A percentile compares a stretch with the other conserved stretches of the same genome.
Evolutionary conservation across 2,113 vertebrate genomes (phyloP).

Genomic region (Podarcis cretensis): DNA sequence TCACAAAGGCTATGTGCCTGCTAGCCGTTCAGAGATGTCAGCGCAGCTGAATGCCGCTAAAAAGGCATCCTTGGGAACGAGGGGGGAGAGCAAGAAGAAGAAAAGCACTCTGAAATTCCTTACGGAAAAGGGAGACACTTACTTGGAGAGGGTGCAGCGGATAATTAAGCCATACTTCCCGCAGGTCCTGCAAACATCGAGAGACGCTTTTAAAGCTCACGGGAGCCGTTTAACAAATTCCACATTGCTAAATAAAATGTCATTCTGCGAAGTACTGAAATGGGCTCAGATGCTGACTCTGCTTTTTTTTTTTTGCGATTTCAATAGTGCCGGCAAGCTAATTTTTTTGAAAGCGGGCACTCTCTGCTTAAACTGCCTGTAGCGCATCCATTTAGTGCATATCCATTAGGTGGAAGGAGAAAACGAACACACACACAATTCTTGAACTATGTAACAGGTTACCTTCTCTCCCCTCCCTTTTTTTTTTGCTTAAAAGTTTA

Average conservation of each 20-base stretch:
- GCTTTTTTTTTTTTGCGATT: conserved; percentile 73
- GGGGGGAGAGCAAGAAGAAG: background rate
- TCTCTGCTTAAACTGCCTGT: conserved; percentile 70
- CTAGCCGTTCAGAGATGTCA: conserved; percentile 46
- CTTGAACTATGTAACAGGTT: conserved; percentile 50
- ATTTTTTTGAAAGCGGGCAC: conserved; percentile 73
- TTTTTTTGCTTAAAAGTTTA: conserved; percentile 52
- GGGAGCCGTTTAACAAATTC: conserved; percentile 78
- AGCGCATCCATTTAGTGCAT: conserved; percentile 73
- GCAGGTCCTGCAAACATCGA: conserved; percentile 87
- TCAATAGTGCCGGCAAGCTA: conserved; percentile 79
- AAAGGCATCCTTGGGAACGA: conserved; percentile 42
- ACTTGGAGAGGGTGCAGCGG: conserved; percentile 98
- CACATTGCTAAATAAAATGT: conserved; percentile 80
- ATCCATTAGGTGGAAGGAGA: conserved; percentile 59
- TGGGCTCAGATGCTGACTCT: conserved; percentile 79
- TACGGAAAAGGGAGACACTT: conserved; percentile 70
- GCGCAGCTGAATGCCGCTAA: conserved; percentile 47
- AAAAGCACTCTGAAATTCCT: conserved; percentile 34
- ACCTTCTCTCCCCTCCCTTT: background rate
- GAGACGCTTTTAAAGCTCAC: conserved; percentile 76
- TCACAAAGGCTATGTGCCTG: conserved; percentile 24
- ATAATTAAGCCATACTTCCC: conserved; percentile 98
- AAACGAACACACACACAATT: background rate
- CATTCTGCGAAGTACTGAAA: conserved; percentile 79